Evolutionary conservation across 64 coral and sea anemone genomes (phyloP).

Genomic region (Stichodactyla mertensii): DNA sequence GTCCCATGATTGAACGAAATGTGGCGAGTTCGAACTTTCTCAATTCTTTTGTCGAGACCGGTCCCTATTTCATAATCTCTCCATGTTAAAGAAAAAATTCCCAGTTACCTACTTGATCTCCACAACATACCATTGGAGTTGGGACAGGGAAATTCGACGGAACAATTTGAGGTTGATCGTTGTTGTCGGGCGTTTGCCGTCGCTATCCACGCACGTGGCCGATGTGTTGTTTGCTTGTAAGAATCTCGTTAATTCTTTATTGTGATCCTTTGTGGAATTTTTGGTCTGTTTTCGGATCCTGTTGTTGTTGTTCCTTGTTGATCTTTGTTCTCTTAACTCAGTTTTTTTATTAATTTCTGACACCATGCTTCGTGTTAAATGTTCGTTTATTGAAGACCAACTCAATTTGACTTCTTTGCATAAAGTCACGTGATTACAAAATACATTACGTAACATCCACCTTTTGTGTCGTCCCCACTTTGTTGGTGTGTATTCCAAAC

Average conservation of each 20-base stretch:
- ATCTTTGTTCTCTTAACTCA: not conserved
- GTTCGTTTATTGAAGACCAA: not conserved
- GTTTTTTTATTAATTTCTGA: not conserved
- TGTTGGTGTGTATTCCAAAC: too few relatives aligned
- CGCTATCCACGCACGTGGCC: not conserved
- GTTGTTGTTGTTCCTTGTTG: not conserved
- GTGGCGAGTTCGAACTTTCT: too few relatives aligned
- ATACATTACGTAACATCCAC: conserved; percentile 2
- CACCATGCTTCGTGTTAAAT: not conserved
- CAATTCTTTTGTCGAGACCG: conserved; percentile 30
- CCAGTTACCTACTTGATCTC: conserved; percentile 34
- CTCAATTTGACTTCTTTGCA: not conserved
- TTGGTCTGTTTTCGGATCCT: not conserved
- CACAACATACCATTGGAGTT: conserved; percentile 13
- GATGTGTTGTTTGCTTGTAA: not conserved
- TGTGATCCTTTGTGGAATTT: not conserved
- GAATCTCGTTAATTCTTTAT: not conserved
- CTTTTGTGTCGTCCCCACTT: too few relatives aligned
- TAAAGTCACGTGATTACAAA: not conserved
- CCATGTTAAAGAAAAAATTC: conserved; percentile 41
- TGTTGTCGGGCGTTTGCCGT: not conserved
- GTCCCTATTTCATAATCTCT: conserved; percentile 36
- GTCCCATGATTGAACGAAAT: conserved; percentile 39
- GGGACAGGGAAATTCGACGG: conserved; percentile 23
- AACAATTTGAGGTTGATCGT: not conserved